Percentiles rank a stretch among this genome's conserved stretches.
Evolutionary conservation across 2,888 invertebrate genomes (phyloP).

Genomic region (Ethmia dodecea): DNA sequence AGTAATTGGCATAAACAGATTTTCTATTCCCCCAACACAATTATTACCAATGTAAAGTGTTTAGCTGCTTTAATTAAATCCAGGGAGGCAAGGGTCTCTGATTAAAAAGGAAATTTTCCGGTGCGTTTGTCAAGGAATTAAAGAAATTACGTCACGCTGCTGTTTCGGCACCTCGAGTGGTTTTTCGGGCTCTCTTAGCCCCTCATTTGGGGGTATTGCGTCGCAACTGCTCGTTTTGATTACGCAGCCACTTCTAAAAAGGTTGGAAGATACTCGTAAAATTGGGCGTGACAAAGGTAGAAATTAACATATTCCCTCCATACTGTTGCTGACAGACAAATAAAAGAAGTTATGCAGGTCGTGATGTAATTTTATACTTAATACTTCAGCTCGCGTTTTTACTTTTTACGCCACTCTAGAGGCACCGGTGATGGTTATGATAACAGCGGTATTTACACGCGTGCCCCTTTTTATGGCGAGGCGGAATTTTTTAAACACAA

Average conservation of each 20-base stretch:
- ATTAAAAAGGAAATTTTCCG: conserved; percentile 46
- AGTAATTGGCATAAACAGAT: conserved; percentile 32
- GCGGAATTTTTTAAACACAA: conserved; percentile 45
- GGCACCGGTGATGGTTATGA: conserved; percentile 26
- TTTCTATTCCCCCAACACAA: conserved; percentile 41
- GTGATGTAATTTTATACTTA: conserved; percentile 31
- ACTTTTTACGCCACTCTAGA: conserved; percentile 25
- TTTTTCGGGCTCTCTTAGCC: conserved; percentile 19
- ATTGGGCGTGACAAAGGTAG: too few species aligned
- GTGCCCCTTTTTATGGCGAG: conserved; percentile 40
- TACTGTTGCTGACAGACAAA: conserved; percentile 4
- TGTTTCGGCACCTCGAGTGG: conserved; percentile 20
- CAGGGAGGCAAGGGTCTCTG: conserved; percentile 37
- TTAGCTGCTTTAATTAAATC: conserved; percentile 62
- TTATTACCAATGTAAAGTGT: conserved; percentile 63
- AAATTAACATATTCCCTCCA: too few species aligned
- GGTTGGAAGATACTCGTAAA: neutral
- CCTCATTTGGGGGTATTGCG: conserved; percentile 26
- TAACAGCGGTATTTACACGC: conserved; percentile 44
- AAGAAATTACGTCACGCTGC: conserved; percentile 35
- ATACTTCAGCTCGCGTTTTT: conserved; percentile 29
- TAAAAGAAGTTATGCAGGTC: conserved; percentile 13
- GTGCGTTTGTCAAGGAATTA: conserved; percentile 30
- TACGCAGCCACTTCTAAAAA: neutral
- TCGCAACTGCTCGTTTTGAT: conserved; percentile 7